These are phyloP conservation scores for Minunthozetes semirufus DNA, from an alignment of 2,888 invertebrate species.

Conservation along the genomic window DNA sequence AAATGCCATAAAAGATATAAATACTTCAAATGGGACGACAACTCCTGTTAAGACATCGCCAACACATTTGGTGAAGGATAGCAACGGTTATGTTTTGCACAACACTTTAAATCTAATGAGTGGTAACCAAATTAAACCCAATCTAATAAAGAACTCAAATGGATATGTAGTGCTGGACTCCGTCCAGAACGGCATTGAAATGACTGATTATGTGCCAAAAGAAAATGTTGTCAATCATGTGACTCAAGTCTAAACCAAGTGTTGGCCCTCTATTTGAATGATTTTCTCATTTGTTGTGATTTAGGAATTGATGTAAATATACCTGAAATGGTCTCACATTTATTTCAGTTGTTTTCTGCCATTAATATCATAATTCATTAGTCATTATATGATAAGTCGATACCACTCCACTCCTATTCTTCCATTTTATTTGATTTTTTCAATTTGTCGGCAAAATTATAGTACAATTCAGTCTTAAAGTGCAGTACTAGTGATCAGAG, in stretches of 20 bases:
- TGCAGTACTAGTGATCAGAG: background rate
- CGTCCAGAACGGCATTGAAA: background rate
- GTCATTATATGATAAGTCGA: background rate
- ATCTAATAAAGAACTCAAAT: constrained; percentile 4
- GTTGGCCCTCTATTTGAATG: background rate
- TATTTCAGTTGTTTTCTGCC: background rate
- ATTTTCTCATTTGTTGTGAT: background rate
- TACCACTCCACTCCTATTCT: background rate
- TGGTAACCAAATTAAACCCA: background rate
- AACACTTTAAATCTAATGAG: background rate
- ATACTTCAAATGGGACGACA: background rate
- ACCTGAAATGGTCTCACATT: background rate
- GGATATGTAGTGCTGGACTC: constrained; percentile 3
- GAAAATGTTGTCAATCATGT: background rate
- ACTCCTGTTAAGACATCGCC: background rate
- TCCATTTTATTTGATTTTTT: background rate
- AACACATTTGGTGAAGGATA: background rate
- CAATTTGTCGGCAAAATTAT: constrained; percentile 3
- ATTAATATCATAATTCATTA: background rate
- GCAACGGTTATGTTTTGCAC: constrained; percentile 12
- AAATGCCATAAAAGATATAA: background rate
- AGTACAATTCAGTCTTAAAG: background rate
- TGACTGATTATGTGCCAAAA: constrained; percentile 19
- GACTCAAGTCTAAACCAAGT: constrained; percentile 13
- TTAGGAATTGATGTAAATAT: background rate